Evolutionary conservation across 2,888 invertebrate genomes (phyloP).

Genomic region (Dyspetes luteomarginatus): DNA sequence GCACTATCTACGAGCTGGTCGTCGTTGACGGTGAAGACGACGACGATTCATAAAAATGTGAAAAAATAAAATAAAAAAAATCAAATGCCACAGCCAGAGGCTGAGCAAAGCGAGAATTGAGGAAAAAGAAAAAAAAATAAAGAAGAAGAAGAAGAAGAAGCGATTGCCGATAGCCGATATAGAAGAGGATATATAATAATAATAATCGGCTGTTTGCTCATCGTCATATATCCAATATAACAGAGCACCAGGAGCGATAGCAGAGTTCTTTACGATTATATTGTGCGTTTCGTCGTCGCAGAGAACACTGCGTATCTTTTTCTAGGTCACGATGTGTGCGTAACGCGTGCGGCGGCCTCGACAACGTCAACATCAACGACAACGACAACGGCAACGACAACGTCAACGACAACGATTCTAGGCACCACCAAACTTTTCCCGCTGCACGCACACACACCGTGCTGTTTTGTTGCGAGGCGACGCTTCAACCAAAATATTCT

Average conservation of each 20-base stretch:
- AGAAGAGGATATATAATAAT: conserved; percentile 34
- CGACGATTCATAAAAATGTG: not conserved
- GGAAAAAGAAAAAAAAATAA: conserved; percentile 10
- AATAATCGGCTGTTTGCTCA: conserved; percentile 58
- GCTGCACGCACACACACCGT: conserved; percentile 38
- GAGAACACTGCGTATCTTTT: conserved; percentile 44
- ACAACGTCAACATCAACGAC: not conserved
- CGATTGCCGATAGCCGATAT: conserved; percentile 36
- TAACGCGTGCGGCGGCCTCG: conserved; percentile 48
- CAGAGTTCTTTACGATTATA: conserved; percentile 40
- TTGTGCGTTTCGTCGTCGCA: conserved; percentile 15
- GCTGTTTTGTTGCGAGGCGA: conserved; percentile 53
- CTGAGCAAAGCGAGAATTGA: not conserved
- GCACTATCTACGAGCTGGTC: conserved; percentile 50
- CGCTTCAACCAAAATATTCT: conserved; percentile 19
- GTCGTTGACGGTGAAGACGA: not conserved
- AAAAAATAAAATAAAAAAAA: conserved; percentile 12
- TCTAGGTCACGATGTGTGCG: conserved; percentile 59
- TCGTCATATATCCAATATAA: conserved; percentile 36
- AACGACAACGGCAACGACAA: not conserved
- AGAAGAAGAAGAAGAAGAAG: conserved; percentile 2
- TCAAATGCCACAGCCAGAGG: conserved; percentile 13
- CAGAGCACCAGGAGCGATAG: conserved; percentile 36
- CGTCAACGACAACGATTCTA: conserved; percentile 5
- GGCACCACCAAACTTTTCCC: conserved; percentile 4